These are phyloP conservation scores for Hirundo rustica DNA, from an alignment of 2,797 vertebrate genomes.

Conservation along the genomic window DNA sequence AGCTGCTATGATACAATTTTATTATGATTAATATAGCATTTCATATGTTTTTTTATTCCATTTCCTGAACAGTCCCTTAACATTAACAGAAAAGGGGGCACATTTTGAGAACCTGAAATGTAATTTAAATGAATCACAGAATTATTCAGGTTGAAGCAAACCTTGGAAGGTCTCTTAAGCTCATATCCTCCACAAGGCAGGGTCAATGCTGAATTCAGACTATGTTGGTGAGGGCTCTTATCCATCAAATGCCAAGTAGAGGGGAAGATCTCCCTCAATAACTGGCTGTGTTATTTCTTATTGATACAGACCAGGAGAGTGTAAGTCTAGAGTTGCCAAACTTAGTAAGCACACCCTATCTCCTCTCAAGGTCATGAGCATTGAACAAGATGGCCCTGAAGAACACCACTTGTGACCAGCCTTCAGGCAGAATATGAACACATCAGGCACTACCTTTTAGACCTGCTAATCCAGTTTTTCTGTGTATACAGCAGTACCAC, in stretches of 20 bases:
- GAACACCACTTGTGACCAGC: neutral
- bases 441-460: neutral
- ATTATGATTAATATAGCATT: neutral
- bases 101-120: neutral
- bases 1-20: neutral
- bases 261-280: neutral
- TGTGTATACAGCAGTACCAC: neutral
- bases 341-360: too few species aligned
- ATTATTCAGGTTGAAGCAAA: neutral
- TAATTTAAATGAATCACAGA: neutral
- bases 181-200: neutral
- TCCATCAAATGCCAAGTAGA: neutral
- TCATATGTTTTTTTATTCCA: neutral
- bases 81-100: neutral
- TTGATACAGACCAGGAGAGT: accelerated
- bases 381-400: neutral
- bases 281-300: neutral
- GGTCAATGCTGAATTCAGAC: neutral
- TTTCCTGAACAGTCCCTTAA: neutral
- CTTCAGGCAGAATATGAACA: neutral
- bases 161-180: accelerated
- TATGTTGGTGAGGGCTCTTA: accelerated
- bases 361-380: neutral
- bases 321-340: neutral
- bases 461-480: neutral